Percentiles rank a stretch among this genome's conserved stretches.
phyloP scores from a whole-genome alignment of 2,797 vertebrate genomes.

The Rhynchonycteris naso region DNA sequence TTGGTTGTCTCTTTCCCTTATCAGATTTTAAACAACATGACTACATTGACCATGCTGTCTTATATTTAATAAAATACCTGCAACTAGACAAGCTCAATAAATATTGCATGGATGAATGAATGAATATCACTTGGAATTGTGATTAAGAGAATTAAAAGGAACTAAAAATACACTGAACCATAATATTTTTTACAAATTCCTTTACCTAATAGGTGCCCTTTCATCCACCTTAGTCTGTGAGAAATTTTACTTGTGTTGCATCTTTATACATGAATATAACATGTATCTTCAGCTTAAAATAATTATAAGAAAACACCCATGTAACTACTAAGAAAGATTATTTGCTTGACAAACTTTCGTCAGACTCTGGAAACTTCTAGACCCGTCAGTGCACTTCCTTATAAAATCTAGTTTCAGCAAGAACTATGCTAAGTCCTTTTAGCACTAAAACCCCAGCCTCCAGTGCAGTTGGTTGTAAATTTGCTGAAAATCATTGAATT shows the following conservation, averaged over 20 bases:
- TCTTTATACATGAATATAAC: neutral
- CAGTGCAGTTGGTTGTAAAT: neutral
- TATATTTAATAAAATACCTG: neutral
- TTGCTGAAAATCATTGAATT: neutral
- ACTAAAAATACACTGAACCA: neutral
- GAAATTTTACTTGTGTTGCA: neutral
- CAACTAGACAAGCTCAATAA: neutral
- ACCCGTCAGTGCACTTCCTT: neutral
- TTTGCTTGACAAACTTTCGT: neutral
- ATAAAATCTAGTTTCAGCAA: neutral
- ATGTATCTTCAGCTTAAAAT: neutral
- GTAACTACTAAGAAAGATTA: neutral
- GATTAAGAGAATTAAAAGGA: neutral
- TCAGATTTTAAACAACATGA: neutral
- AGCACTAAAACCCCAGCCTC: neutral
- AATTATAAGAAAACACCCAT: neutral
- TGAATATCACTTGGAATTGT: conserved; percentile 27
- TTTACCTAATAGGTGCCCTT: neutral
- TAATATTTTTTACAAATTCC: neutral
- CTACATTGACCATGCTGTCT: neutral
- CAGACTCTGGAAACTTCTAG: neutral
- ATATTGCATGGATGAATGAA: neutral
- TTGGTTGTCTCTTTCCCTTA: neutral
- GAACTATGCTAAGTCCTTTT: neutral
- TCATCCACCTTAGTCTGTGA: neutral